Evolutionary conservation across 2,888 invertebrate species (phyloP), one percentile per base, ranked within the genome.

Genomic region (Drosophila peninsularis): DNA sequence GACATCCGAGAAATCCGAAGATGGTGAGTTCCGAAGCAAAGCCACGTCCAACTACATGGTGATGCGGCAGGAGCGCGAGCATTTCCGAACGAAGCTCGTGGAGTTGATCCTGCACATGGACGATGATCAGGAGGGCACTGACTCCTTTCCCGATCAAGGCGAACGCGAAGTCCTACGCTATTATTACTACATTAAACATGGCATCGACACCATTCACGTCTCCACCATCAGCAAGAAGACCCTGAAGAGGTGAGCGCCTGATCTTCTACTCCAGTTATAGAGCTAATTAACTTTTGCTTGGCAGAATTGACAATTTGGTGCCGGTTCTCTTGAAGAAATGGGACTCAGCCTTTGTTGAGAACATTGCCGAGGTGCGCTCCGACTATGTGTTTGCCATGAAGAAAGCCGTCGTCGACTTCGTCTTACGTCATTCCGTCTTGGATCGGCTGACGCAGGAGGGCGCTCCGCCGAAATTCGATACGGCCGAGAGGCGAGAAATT

Each of bases 401-500:
- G 90, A 98, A 97, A 90, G 96, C 98, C 0, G 96, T 97, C 56
- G 96, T 98, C 0, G 98, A 98, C 93, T 98, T 97, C 91, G 97
- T 98, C 0, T 93, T 98, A 5, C 95, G 96, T 86, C 96, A 97
- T 92, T 96, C 96, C 0, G 75, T 73, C 14, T 36, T 89, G 4
- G 76, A 85, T 61, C 78, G 68, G 5, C 34, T 86, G 39, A 86
- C 85, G 3, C 68, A 78, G 30, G 88, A 89, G 39, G 88, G 89
- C 9, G 19, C 41, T 3, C 67, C 74, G 0, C 52, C 52, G 0
- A 66, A 50, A 11, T 68, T 68, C 21, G 52, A 72, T 3, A 91
- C 92, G 0, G 24, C 76, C 0, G 92, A 91, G 17, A 93, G 95
- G 87, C 90, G 92, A 82, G 95, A 96, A 91, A 69, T 95, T 75